Base-by-base conservation (phyloP, 1,140 invertebrate species). In the Drosophila mojavensis region DNA sequence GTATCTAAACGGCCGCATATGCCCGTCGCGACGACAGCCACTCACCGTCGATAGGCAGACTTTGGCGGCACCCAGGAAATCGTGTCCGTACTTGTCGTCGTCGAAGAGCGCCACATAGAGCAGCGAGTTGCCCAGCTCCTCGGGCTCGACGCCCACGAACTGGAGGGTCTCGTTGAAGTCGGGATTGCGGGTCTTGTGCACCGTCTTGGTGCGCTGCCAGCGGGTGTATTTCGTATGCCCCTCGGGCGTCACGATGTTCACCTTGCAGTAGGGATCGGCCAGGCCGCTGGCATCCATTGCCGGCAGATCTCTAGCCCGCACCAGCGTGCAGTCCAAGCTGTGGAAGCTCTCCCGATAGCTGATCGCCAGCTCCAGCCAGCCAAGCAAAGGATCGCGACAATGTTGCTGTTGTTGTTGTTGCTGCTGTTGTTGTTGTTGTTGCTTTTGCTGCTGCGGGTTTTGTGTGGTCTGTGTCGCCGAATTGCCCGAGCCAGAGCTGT, bases 131-230 rank as follows among this genome's bases (percentile, higher is more conserved):
- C 58, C 96, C 95, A 51, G 95, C 96, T 92, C 91, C 24, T 92
- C 88, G 10, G 90, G 90, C 75, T 92, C 91, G 39, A 98, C 95
- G 53, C 97, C 97, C 88, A 98, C 97, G 93, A 98, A 98, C 53
- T 97, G 96, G 5, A 98, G 92, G 0, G 96, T 97, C 93, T 99
- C 98, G 92, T 98, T 98, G 93, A 98, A 99, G 92, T 98, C 97
- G 0, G 98, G 98, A 93, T 98, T 97, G 78, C 97, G 94, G 0
- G 97, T 98, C 92, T 98, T 98, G 92, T 97, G 97, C 0, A 98
- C 96, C 0, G 97, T 98, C 92, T 97, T 97, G 0, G 97, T 98
- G 53, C 82, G 82, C 24, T 91, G 79, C 92, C 92, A 92, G 41
- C 90, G 82, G 10, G 85, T 83, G 36, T 92, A 92, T 58, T 92